A percentile compares a stretch with the other conserved stretches of the same genome.
These are phyloP conservation scores for Caradrina clavipalpis DNA, from an alignment of 2,888 invertebrate genomes.

Conservation along the genomic window DNA sequence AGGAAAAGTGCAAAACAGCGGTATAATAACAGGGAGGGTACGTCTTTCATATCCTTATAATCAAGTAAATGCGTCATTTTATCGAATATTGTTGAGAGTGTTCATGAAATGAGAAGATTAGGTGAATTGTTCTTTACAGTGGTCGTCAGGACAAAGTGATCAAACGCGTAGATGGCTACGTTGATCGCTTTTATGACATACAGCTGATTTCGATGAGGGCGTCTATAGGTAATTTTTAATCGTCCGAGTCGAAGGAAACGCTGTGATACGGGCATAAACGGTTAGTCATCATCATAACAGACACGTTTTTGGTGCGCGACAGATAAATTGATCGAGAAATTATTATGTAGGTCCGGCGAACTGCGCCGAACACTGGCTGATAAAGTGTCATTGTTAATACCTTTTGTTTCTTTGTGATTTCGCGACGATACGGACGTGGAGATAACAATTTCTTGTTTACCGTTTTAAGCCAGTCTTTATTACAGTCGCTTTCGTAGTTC, in stretches of 20 bases:
- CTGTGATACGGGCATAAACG: constrained; percentile 82
- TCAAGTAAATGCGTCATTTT: constrained; percentile 91
- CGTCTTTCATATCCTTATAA: constrained; percentile 89
- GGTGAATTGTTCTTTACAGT: constrained; percentile 59
- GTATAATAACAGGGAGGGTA: constrained; percentile 90
- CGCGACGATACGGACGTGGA: constrained; percentile 76
- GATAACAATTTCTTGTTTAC: constrained; percentile 86
- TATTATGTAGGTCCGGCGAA: constrained; percentile 73
- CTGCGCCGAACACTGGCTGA: constrained; percentile 77
- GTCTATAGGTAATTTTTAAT: constrained; percentile 78
- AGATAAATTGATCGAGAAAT: constrained; percentile 76
- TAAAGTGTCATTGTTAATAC: constrained; percentile 79
- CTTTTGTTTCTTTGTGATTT: constrained; percentile 87
- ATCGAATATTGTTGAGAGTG: constrained; percentile 83
- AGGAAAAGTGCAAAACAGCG: constrained; percentile 86
- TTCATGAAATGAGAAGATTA: constrained; percentile 75
- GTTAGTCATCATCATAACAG: constrained; percentile 87
- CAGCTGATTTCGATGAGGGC: constrained; percentile 88
- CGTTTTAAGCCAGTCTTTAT: constrained; percentile 73
- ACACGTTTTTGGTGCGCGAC: constrained; percentile 78
- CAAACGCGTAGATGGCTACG: constrained; percentile 60
- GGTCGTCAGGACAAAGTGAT: constrained; percentile 56
- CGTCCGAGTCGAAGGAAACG: constrained; percentile 79
- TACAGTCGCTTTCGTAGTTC: constrained; percentile 73
- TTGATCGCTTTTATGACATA: constrained; percentile 76